Percentiles rank a stretch among this genome's conserved stretches.
Evolutionary conservation across 2,797 vertebrate species (phyloP).

Genomic region (Acipenser transmontanus): DNA sequence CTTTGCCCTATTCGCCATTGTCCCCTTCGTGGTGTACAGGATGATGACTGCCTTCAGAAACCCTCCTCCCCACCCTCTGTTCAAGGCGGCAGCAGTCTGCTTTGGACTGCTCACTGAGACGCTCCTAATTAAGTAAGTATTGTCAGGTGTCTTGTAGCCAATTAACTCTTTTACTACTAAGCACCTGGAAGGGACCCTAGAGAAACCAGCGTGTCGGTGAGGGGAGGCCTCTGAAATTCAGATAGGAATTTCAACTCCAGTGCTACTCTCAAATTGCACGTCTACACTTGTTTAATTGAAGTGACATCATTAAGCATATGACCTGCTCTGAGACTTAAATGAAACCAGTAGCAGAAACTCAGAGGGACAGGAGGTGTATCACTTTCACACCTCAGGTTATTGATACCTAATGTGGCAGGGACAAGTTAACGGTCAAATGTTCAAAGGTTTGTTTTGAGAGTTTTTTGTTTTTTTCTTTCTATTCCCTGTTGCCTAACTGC

Average conservation of each 20-base stretch:
- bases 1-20: slow-evolving; percentile 27
- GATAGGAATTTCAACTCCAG: slow-evolving; percentile 45
- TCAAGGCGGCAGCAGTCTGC: slow-evolving; percentile 42
- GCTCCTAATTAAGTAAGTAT: slow-evolving; percentile 51
- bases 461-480: neutral
- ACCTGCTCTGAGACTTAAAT: slow-evolving; percentile 44
- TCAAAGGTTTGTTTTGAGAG: neutral
- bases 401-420: neutral
- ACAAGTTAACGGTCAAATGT: slow-evolving; percentile 2
- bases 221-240: slow-evolving; percentile 27
- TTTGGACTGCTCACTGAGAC: slow-evolving; percentile 40
- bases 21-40: slow-evolving; percentile 39
- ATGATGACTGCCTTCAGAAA: slow-evolving; percentile 39
- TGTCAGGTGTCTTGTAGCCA: slow-evolving; percentile 1
- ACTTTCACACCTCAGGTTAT: slow-evolving; percentile 5
- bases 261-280: slow-evolving; percentile 53
- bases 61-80: slow-evolving; percentile 34
- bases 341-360: neutral
- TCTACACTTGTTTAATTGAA: slow-evolving; percentile 62
- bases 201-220: slow-evolving; percentile 25
- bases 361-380: neutral
- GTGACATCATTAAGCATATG: slow-evolving; percentile 53
- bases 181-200: slow-evolving; percentile 21
- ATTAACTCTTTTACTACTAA: slow-evolving; percentile 10
- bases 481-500: neutral